Evolutionary conservation across 2,797 vertebrate species (phyloP), one percentile per base, ranked within the genome.

Genomic region (Alauda arvensis): DNA sequence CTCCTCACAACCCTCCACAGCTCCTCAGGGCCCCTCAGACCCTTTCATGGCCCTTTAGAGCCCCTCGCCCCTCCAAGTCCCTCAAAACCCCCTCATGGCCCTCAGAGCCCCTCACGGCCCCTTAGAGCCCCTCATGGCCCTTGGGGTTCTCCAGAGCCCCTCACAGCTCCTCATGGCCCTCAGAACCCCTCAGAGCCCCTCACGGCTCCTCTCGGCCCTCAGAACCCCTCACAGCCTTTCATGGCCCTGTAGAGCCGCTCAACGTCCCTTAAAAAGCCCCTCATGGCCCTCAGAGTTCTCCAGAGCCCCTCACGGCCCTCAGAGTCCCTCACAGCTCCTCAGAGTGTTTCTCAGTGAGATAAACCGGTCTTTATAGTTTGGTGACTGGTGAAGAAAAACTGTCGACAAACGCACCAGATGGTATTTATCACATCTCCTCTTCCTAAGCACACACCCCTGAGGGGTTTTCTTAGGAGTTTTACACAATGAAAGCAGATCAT

Each of bases 111-210:
- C 14, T 34, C n/a, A 33, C 2, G 4, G 18, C 13, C 45, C 45
- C 28, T 51, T 8, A 28, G 0, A 2, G 6, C 4, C 8, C 10
- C 20, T 49, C 15, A 18, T 0, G 1, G 18, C 1, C 13, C n/a
- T 37, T 26, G 33, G 1, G 3, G 39, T 10, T 14, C 43, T 42
- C 17, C 17, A 18, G 42, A n/a, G 10, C 12, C 51, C 19, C 49
- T 31, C 49, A 29, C 28, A 29, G 39, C 12, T 11, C 39, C 11
- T 40, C 39, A 40, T 11, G 15, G 39, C 10, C 14, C 12, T 23
- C 8, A 18, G 4, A 51, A 6, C 4, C 11, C 26, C 17, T 52
- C 24, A 15, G 1, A 20, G 14, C 18, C 31, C 25, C 4, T 24
- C 14, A 28, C 0, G 1, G 20, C 0, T 1, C 15, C 24, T 33